Evolutionary conservation across 2,797 vertebrate species (phyloP).

Genomic region (Eidolon dupreanum): DNA sequence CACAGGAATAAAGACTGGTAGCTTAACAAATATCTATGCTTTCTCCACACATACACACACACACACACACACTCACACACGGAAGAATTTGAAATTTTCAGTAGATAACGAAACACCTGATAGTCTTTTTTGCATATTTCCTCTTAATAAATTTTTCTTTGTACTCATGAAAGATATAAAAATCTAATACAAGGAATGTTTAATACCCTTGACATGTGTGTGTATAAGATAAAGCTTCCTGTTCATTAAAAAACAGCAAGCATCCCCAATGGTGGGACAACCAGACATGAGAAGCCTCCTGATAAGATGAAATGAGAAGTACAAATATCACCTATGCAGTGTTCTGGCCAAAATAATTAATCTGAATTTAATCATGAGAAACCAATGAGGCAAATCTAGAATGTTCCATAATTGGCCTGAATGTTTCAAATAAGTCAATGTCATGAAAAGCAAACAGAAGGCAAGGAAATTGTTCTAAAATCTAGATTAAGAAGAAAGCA

Average conservation of each 20-base stretch:
- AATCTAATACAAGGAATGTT: not conserved
- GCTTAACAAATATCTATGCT: not conserved
- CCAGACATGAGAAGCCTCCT: not conserved
- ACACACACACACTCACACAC: too few species aligned
- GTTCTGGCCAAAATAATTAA: not conserved
- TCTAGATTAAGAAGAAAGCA: not conserved
- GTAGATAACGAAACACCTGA: not conserved
- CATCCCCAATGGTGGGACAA: not conserved
- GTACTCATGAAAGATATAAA: not conserved
- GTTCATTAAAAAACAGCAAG: not conserved
- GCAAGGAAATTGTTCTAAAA: not conserved
- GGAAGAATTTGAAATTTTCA: not conserved
- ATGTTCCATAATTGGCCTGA: not conserved
- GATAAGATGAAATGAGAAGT: not conserved
- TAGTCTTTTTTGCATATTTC: not conserved
- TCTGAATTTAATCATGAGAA: not conserved
- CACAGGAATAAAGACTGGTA: not conserved
- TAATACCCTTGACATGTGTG: not conserved
- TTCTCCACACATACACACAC: not conserved
- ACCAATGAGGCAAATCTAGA: not conserved
- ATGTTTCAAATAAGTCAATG: not conserved
- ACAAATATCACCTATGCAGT: not conserved
- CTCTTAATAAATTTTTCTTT: conserved; percentile 33
- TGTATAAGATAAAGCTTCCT: not conserved
- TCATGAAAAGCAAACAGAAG: not conserved